Evolutionary conservation across 1,140 invertebrate species (phyloP), one percentile per base, ranked within the genome.

Genomic region (Steinernema feltiae): DNA sequence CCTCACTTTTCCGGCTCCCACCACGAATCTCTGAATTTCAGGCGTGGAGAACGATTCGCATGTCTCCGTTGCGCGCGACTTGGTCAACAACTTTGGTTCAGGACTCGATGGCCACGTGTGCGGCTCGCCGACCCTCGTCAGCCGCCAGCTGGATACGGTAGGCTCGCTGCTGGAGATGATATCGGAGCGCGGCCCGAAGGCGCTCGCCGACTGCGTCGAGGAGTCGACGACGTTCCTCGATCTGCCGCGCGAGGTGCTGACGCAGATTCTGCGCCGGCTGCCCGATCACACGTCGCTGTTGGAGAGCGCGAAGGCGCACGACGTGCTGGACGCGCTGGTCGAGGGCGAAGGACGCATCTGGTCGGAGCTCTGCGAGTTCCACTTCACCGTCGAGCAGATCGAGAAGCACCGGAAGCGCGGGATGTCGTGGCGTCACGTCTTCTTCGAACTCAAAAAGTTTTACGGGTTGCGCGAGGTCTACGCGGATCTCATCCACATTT

Each of bases 401-500:
- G 69, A 2, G 1, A 48, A 79, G 53, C 63, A 79, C 70, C 32
- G 73, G 63, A 77, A 41, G 0, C 21, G 29, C 15, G 71, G 48
- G 21, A 48, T 80, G 32, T 73, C 73, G 3, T 86, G 83, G 79
- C 77, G 83, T 35, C 73, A 82, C 53, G 30, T 82, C n/a, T 85
- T 85, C 69, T 85, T 85, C 70, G 73, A 80, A 48, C 80, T 85
- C 70, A 85, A 85, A 76, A 76, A 76, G 46, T 77, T 76, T 48
- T 73, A 71, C 41, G 75, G 75, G 41, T 48, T 76, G 21, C 74
- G 75, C 24, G 75, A 81, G 48, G 93, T 95, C 78, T 98, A 93
- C 87, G 93, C 95, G 0, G 95, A 98, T 88, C 94, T 94, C 86
- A 90, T 98, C 77, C 93, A 94, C 63, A 88, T 98, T 48, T 98